Evolutionary conservation across 2,888 invertebrate species (phyloP).

Genomic region (Troides oblongomaculatus): DNA sequence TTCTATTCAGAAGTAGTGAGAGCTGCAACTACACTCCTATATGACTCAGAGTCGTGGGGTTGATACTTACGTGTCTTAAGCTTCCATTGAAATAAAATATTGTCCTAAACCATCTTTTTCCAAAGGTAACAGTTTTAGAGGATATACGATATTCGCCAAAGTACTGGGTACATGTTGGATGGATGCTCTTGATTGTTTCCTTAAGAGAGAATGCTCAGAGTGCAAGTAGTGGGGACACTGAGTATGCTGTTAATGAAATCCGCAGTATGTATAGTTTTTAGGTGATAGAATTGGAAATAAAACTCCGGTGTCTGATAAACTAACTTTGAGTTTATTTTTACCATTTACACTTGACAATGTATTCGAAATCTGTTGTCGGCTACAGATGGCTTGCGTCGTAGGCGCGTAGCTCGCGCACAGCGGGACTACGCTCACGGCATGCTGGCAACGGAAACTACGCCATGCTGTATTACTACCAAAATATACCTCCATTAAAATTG

Average conservation of each 20-base stretch:
- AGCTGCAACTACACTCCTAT: not conserved
- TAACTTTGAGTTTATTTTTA: slow-evolving; percentile 82
- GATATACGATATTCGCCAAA: too few species aligned
- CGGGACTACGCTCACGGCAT: slow-evolving; percentile 49
- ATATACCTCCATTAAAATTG: slow-evolving; percentile 36
- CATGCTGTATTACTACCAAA: slow-evolving; percentile 48
- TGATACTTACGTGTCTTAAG: not conserved
- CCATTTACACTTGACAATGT: slow-evolving; percentile 82
- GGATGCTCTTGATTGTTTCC: too few species aligned
- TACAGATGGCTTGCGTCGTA: slow-evolving; percentile 68
- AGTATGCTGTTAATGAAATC: not conserved
- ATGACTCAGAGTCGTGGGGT: not conserved
- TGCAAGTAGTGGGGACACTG: too few species aligned
- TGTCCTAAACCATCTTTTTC: not conserved
- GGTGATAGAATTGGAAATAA: slow-evolving; percentile 54
- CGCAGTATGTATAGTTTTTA: slow-evolving; percentile 5
- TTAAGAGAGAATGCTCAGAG: too few species aligned
- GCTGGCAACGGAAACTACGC: slow-evolving; percentile 48
- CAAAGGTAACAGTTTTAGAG: too few species aligned
- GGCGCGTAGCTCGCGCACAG: slow-evolving; percentile 72
- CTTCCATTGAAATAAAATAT: not conserved
- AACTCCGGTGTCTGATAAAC: slow-evolving; percentile 79
- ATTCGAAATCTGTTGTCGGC: slow-evolving; percentile 79
- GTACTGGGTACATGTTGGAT: too few species aligned
- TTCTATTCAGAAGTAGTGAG: too few species aligned